phyloP scores from a whole-genome alignment of 1,140 invertebrate genomes.

The Sitodiplosis mosellana region DNA sequence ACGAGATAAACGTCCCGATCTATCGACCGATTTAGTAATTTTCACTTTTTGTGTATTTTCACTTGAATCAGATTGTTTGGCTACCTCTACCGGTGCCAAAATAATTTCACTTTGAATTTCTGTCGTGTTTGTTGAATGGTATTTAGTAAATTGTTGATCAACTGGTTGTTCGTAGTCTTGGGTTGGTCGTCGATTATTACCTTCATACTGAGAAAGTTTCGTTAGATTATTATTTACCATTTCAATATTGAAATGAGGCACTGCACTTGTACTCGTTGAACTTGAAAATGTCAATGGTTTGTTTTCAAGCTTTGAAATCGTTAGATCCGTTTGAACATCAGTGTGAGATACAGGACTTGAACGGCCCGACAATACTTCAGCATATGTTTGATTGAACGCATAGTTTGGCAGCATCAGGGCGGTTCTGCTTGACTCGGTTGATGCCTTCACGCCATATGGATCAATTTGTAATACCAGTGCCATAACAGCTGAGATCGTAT shows the following conservation, averaged over 20 bases:
- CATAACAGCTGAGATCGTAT: conserved; percentile 44
- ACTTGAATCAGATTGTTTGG: too few relatives aligned
- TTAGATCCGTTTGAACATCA: neutral
- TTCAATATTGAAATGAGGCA: neutral
- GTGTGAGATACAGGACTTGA: conserved; percentile 20
- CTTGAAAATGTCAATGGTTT: neutral
- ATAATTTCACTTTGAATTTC: too few relatives aligned
- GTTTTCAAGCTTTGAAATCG: neutral
- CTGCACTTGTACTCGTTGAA: neutral
- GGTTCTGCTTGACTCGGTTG: conserved; percentile 22
- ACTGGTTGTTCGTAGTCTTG: too few relatives aligned
- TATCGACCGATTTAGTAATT: neutral
- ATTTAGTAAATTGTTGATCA: neutral
- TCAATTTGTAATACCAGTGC: conserved; percentile 50
- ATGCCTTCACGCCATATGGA: conserved; percentile 40
- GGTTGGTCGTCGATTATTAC: too few relatives aligned
- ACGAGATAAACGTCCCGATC: neutral
- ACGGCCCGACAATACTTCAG: conserved; percentile 26
- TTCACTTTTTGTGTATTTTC: neutral
- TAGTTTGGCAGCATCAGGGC: conserved; percentile 15
- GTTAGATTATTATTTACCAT: neutral
- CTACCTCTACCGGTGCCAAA: too few relatives aligned
- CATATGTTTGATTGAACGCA: conserved; percentile 18
- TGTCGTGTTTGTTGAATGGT: neutral
- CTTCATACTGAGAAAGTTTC: too few relatives aligned